Conservation (phyloP, 2,888 invertebrate species). For the Girardia tigrina region DNA sequence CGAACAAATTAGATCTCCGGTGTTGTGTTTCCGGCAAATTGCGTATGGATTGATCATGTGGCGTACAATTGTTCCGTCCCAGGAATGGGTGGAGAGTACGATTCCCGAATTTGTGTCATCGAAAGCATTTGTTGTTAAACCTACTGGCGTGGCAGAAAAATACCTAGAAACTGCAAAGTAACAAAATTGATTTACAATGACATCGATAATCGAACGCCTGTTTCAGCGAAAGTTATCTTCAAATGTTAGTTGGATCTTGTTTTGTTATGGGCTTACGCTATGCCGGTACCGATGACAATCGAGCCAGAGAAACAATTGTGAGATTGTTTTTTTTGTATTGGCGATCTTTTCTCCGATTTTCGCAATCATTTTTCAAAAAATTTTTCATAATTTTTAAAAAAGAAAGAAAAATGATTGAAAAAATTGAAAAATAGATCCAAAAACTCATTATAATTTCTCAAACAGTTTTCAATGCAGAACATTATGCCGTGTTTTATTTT, state of each 20-base stretch:
- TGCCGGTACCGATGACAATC: background rate
- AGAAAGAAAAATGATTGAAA: too few species aligned
- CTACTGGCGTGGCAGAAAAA: background rate
- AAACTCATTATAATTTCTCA: too few species aligned
- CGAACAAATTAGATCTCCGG: background rate
- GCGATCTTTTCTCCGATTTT: too few species aligned
- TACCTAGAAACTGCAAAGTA: background rate
- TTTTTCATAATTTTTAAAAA: too few species aligned
- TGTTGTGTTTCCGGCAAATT: background rate
- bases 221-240: background rate
- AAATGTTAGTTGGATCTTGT: background rate
- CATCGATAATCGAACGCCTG: too few species aligned
- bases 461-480: too few species aligned
- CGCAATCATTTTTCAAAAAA: too few species aligned
- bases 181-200: too few species aligned
- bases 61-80: background rate
- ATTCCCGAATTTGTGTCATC: background rate
- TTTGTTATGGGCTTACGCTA: background rate
- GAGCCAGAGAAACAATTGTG: background rate
- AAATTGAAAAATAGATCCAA: too few species aligned
- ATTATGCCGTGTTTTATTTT: too few species aligned
- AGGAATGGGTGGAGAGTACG: background rate
- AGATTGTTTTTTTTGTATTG: too few species aligned
- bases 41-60: conserved; percentile 21
- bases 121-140: background rate